A percentile compares a stretch with the other conserved stretches of the same genome.
These are phyloP conservation scores for Dunckerocampus dactyliophorus DNA, from an alignment of 2,113 vertebrate genomes.

Conservation along the genomic window DNA sequence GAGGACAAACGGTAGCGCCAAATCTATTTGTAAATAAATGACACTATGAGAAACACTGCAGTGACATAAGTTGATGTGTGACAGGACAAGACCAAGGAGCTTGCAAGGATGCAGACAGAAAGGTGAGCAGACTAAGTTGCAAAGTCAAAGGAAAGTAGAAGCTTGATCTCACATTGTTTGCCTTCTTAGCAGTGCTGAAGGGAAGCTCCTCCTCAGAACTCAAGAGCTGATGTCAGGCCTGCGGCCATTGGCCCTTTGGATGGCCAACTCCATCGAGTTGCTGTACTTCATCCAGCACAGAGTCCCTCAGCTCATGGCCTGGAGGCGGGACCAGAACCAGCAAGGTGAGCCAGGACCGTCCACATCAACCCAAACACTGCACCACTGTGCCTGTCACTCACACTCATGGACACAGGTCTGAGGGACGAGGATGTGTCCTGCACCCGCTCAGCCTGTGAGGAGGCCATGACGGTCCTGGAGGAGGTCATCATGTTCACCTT, in stretches of 20 bases:
- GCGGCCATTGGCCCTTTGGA: slow-evolving; percentile 72
- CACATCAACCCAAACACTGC: too few species aligned
- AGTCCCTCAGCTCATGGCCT: slow-evolving; percentile 70
- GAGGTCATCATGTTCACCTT: slow-evolving; percentile 82
- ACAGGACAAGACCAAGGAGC: slow-evolving; percentile 76
- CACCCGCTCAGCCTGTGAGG: slow-evolving; percentile 70
- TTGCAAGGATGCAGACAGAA: slow-evolving; percentile 70
- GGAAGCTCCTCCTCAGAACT: slow-evolving; percentile 7
- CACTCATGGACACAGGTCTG: slow-evolving; percentile 36
- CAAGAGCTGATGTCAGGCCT: slow-evolving; percentile 65
- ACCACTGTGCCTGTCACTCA: not conserved
- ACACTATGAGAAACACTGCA: too few species aligned
- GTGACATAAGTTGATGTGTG: not conserved
- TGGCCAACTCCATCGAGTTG: slow-evolving; percentile 78
- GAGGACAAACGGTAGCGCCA: too few species aligned
- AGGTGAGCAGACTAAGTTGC: slow-evolving; percentile 58
- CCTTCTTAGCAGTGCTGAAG: not conserved
- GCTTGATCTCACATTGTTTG: not conserved
- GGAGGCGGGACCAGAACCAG: slow-evolving; percentile 49
- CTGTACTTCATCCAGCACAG: slow-evolving; percentile 77
- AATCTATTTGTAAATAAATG: too few species aligned
- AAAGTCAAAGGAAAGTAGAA: not conserved
- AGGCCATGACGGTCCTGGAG: slow-evolving; percentile 77
- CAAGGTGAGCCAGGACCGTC: slow-evolving; percentile 20
- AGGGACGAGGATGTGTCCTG: slow-evolving; percentile 58